Base-by-base conservation (phyloP, 2,888 invertebrate genomes). In the Venustoraphidia nigricollis region DNA sequence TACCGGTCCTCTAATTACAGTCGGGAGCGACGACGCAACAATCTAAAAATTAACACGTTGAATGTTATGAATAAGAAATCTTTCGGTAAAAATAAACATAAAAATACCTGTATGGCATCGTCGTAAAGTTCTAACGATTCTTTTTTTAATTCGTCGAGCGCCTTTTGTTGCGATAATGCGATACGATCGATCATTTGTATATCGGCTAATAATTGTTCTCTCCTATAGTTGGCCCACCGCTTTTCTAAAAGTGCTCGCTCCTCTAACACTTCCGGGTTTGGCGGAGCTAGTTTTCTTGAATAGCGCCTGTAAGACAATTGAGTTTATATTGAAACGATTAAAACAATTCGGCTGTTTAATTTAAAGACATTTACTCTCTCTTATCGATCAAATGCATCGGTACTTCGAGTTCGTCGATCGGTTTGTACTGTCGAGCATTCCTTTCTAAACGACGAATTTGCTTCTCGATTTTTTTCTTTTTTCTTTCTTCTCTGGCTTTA, bases 111-210 rank as follows among this genome's bases (percentile, higher is more conserved):
- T 53, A 93, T 78, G 11, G 95, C 94, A 61, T 83, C 83, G 61
- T 83, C 75, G 64, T 94, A 96, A 1, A 96, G 71, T 38, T 89
- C 85, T 59, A 89, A 86, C 0, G 92, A 93, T 58, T 83, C 88
- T 27, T 74, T 73, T 57, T 79, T 76, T 8, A 97, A 69, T 62
- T 86, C 86, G 47, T 83, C 77, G 3, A 96, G 66, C 0, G 96
- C 94, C 57, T 75, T 79, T 53, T 76, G 72, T 64, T 92, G 93
- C 0, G 84, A 75, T 41, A 67, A 69, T 56, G 79, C 61, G 3
- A 89, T 69, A 39, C 76, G 70, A 56, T 86, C 82, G 36, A 92
- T 75, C 60, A 81, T 76, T 52, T 76, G 70, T 41, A 81, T 66
- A 60, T 88, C 84, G 0, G 66, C 60, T 36, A 79, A 65, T 58